phyloP scores from a whole-genome alignment of 1,140 invertebrate genomes.

The Drosophila nasuta region DNA sequence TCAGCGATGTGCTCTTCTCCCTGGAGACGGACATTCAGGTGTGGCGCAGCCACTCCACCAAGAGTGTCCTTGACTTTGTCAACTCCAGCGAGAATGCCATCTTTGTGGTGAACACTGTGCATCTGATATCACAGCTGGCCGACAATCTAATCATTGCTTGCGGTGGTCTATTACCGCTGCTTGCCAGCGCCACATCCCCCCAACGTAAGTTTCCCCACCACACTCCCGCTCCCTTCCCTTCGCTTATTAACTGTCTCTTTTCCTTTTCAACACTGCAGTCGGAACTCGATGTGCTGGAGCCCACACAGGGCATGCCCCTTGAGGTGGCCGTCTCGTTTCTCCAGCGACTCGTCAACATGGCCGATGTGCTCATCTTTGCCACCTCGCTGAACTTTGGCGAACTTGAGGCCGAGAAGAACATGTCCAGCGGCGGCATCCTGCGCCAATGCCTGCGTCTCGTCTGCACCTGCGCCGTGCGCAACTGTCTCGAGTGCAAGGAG shows the following conservation, averaged over 20 bases:
- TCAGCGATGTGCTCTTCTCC: conserved; percentile 98
- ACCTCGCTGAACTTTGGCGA: conserved; percentile 98
- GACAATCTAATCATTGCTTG: conserved; percentile 99
- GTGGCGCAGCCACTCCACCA: conserved; percentile 95
- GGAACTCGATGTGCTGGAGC: conserved; percentile 98
- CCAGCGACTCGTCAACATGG: conserved; percentile 98
- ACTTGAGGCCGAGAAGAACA: conserved; percentile 99
- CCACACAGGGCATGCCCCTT: conserved; percentile 99
- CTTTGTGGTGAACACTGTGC: conserved; percentile 99
- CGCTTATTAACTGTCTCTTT: too few relatives aligned
- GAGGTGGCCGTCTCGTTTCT: conserved; percentile 98
- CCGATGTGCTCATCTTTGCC: conserved; percentile 99
- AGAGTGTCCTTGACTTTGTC: conserved; percentile 98
- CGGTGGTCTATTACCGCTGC: conserved; percentile 97
- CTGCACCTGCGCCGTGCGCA: conserved; percentile 98
- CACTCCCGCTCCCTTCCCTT: too few relatives aligned
- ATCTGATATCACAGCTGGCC: conserved; percentile 98
- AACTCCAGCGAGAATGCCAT: conserved; percentile 99
- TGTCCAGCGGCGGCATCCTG: conserved; percentile 99
- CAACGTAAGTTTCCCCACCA: conserved; percentile 90
- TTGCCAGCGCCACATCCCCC: conserved; percentile 99
- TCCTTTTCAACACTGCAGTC: conserved; percentile 88
- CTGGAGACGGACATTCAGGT: conserved; percentile 99
- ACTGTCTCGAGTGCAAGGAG: conserved; percentile 99
- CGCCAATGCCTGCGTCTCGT: conserved; percentile 98